Percentiles rank a stretch among this genome's conserved stretches.
phyloP scores from a whole-genome alignment of 2,888 invertebrate genomes.

The Entomobrya proxima region DNA sequence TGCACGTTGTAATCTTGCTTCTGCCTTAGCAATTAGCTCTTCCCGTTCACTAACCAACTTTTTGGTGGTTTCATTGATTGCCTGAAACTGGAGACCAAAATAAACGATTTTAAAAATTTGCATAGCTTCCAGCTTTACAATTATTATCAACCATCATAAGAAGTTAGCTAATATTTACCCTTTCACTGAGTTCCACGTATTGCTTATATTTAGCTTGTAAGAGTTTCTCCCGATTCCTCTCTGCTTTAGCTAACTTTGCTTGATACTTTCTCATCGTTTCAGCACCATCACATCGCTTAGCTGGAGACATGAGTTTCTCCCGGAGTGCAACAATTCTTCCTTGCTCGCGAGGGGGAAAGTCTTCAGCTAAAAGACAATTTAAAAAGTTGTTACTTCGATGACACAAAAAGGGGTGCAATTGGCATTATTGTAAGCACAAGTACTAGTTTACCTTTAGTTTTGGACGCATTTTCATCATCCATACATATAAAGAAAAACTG shows the following conservation, averaged over 20 bases:
- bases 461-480: conserved; percentile 64
- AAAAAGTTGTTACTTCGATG: neutral
- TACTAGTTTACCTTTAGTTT: conserved; percentile 26
- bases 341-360: conserved; percentile 67
- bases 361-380: conserved; percentile 59
- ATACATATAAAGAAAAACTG: conserved; percentile 73
- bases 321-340: conserved; percentile 71
- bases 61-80: conserved; percentile 74
- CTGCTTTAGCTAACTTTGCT: conserved; percentile 93
- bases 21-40: conserved; percentile 72
- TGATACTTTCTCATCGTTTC: conserved; percentile 87
- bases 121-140: neutral
- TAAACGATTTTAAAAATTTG: neutral
- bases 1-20: conserved; percentile 83
- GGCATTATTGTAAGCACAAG: no score
- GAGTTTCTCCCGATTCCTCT: conserved; percentile 88
- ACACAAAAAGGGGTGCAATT: no score
- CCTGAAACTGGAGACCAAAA: conserved; percentile 64
- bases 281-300: conserved; percentile 76
- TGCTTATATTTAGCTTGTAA: conserved; percentile 81
- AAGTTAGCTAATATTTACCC: conserved; percentile 59
- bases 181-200: conserved; percentile 74
- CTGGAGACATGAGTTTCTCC: conserved; percentile 74
- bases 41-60: conserved; percentile 71
- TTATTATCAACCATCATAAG: neutral